phyloP scores from a whole-genome alignment of 2,113 vertebrate species.

The Channa argus region DNA sequence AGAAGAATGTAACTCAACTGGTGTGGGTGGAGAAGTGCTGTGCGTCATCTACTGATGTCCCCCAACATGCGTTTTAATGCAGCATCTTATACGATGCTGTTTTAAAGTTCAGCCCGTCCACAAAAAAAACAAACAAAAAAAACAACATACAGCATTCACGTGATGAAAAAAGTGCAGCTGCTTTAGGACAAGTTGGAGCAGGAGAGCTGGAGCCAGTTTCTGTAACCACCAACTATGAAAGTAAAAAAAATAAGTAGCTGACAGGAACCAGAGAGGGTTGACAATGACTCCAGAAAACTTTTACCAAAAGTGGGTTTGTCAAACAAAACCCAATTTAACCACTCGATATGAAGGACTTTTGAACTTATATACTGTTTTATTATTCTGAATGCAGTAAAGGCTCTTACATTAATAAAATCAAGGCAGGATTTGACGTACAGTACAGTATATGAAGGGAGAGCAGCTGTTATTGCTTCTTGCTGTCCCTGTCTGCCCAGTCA shows the following conservation, averaged over 20 bases:
- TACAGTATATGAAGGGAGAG: constrained; percentile 45
- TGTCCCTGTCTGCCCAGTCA: constrained; percentile 33
- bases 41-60: not conserved
- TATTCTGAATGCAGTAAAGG: constrained; percentile 35
- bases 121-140: too few relatives aligned
- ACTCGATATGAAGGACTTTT: constrained; percentile 43
- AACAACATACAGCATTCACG: not conserved
- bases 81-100: too few relatives aligned
- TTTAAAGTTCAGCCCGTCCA: too few relatives aligned
- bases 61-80: not conserved
- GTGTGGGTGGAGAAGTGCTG: constrained; percentile 3
- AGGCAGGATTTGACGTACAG: constrained; percentile 63
- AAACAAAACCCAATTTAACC: not conserved
- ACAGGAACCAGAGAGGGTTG: not conserved
- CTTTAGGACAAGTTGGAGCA: constrained; percentile 1
- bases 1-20: not conserved
- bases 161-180: not conserved
- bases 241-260: not conserved
- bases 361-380: not conserved
- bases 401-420: constrained; percentile 17
- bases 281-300: not conserved
- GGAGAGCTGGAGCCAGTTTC: not conserved
- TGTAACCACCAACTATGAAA: not conserved
- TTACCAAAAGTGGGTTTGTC: not conserved
- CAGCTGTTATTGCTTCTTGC: constrained; percentile 60